These are phyloP conservation scores for Oryzias javanicus DNA, from an alignment of 2,113 vertebrate genomes.

Conservation along the genomic window DNA sequence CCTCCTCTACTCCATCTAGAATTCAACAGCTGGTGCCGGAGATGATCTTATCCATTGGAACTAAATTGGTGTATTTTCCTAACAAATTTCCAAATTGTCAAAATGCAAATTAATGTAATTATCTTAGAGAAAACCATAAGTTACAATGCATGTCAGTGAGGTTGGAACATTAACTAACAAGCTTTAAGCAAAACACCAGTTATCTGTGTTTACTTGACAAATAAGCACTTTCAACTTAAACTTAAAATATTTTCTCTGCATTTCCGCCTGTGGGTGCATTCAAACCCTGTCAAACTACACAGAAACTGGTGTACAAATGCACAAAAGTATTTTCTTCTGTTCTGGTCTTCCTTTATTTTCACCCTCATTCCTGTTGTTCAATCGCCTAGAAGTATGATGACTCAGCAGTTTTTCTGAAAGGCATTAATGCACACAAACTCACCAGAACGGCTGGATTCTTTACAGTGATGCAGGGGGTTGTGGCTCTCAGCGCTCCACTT, in stretches of 20 bases:
- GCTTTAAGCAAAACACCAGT: too few species aligned
- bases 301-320: neutral
- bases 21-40: too few species aligned
- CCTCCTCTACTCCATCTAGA: too few species aligned
- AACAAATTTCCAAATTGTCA: too few species aligned
- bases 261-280: neutral
- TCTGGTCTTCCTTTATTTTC: neutral
- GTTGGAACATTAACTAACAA: too few species aligned
- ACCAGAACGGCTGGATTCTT: constrained; percentile 95
- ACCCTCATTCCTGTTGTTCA: neutral
- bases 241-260: neutral
- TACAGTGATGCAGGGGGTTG: constrained; percentile 96
- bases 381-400: neutral
- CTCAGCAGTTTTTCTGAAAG: neutral
- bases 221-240: too few species aligned
- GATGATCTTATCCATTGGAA: too few species aligned
- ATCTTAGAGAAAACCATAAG: too few species aligned
- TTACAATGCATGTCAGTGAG: too few species aligned
- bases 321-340: neutral
- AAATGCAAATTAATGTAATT: too few species aligned
- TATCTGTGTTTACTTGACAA: too few species aligned
- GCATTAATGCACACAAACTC: constrained; percentile 66
- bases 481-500: constrained; percentile 92
- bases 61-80: too few species aligned
- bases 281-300: neutral